phyloP scores from a whole-genome alignment of 2,888 invertebrate species.

The Drosophila cracens region DNA sequence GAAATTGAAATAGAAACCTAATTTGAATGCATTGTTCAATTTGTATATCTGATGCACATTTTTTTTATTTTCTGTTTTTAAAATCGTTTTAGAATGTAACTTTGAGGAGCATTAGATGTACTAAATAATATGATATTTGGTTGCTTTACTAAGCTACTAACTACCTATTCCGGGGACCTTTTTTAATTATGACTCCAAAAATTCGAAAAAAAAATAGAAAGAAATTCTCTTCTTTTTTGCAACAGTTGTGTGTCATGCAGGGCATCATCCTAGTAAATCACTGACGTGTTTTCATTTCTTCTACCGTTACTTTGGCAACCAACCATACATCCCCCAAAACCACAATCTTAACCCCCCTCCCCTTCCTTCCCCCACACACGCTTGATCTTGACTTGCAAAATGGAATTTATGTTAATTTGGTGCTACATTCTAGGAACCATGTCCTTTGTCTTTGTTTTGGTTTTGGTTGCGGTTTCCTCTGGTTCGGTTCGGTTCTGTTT shows the following conservation, averaged over 20 bases:
- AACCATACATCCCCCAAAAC: background rate
- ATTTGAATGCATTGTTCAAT: background rate
- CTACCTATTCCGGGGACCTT: background rate
- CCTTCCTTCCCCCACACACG: constrained; percentile 1
- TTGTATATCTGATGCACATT: background rate
- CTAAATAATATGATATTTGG: background rate
- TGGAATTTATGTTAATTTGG: constrained; percentile 78
- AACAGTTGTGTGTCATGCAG: background rate
- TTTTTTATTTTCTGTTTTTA: background rate
- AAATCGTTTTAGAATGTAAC: background rate
- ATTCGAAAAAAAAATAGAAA: background rate
- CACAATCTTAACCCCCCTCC: background rate
- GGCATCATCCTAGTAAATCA: background rate
- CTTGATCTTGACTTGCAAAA: constrained; percentile 46
- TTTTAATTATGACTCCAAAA: background rate
- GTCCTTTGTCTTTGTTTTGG: constrained; percentile 59
- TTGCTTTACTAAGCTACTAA: background rate
- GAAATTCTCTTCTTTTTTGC: background rate
- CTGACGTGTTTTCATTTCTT: constrained; percentile 8
- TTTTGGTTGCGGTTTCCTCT: constrained; percentile 33
- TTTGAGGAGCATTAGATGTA: background rate
- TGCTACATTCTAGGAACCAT: constrained; percentile 61
- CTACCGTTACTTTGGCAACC: constrained; percentile 25
- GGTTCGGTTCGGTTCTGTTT: constrained; percentile 2
- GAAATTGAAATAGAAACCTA: background rate